Evolutionary conservation across 2,888 invertebrate genomes (phyloP).

Genomic region (Pammene fasciana): DNA sequence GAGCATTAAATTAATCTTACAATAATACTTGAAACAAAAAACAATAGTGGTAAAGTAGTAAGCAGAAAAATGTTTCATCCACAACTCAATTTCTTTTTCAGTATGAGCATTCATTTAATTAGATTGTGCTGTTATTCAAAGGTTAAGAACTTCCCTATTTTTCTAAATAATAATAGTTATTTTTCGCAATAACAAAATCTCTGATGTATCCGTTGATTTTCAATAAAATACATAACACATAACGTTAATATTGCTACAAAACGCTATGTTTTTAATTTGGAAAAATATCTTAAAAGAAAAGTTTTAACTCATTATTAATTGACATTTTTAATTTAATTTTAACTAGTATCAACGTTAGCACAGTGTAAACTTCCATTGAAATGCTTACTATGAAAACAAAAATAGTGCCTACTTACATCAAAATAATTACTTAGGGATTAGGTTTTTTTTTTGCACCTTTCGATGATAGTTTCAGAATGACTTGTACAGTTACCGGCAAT

Average conservation of each 20-base stretch:
- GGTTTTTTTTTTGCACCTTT: no score
- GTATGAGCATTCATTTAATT: neutral
- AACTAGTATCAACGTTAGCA: neutral
- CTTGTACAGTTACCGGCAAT: no score
- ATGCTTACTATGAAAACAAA: neutral
- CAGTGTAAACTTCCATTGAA: neutral
- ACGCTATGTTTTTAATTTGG: neutral
- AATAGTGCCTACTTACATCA: neutral
- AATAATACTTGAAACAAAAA: slow-evolving; percentile 15
- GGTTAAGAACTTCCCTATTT: neutral
- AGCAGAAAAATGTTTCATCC: neutral
- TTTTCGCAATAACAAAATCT: neutral
- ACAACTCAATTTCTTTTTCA: neutral
- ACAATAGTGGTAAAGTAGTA: neutral
- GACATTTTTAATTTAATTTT: slow-evolving; percentile 7
- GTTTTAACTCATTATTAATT: slow-evolving; percentile 7
- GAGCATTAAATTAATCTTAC: slow-evolving; percentile 21
- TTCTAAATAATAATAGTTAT: neutral
- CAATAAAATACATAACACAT: neutral
- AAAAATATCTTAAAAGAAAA: neutral
- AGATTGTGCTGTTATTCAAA: neutral
- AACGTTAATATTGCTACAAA: slow-evolving; percentile 10
- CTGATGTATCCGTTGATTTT: no score
- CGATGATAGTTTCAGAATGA: no score
- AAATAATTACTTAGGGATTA: neutral